Evolutionary conservation across 2,888 invertebrate species (phyloP).

Genomic region (Rhopalosiphum nymphaeae): DNA sequence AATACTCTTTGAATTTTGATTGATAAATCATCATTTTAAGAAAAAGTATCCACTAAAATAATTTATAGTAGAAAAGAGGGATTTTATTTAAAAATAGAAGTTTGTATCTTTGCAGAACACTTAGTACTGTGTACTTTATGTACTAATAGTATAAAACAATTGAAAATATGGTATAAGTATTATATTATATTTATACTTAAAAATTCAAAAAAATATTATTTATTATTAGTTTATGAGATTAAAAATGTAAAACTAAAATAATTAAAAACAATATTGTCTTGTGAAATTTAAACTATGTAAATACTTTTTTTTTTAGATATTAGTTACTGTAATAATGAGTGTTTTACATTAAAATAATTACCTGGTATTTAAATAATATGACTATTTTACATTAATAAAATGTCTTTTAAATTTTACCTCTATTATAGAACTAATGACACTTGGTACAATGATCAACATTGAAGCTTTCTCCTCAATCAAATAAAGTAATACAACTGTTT

Average conservation of each 20-base stretch:
- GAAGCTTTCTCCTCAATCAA: conserved; percentile 93
- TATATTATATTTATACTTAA: too few relatives aligned
- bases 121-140: too few relatives aligned
- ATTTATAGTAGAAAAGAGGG: too few relatives aligned
- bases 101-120: too few relatives aligned
- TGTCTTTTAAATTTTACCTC: conserved; percentile 76
- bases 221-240: neutral
- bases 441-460: conserved; percentile 86
- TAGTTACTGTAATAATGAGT: neutral
- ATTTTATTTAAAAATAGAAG: too few relatives aligned
- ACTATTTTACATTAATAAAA: neutral
- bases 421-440: conserved; percentile 87
- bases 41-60: too few relatives aligned
- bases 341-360: neutral
- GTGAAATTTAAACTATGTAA: neutral
- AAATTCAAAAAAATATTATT: too few relatives aligned
- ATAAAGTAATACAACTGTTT: conserved; percentile 91
- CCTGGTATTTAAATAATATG: neutral
- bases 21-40: too few relatives aligned
- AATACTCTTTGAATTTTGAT: neutral
- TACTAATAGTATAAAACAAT: too few relatives aligned
- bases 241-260: neutral
- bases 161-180: too few relatives aligned
- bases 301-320: neutral
- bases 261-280: neutral